These are phyloP conservation scores for Stenolophus ochropezus DNA, from an alignment of 2,888 invertebrate genomes.

Conservation along the genomic window DNA sequence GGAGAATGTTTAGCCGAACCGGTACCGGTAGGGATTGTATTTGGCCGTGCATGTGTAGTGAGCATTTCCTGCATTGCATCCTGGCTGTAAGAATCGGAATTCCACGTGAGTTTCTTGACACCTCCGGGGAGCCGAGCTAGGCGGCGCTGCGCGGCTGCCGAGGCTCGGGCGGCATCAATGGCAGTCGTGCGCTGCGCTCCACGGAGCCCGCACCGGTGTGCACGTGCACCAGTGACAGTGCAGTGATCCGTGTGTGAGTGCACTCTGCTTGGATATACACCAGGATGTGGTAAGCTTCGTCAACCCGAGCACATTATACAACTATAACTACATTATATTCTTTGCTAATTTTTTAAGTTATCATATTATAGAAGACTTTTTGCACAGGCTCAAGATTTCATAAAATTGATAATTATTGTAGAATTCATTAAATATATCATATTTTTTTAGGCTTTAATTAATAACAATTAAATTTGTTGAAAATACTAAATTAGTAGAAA, in stretches of 20 bases:
- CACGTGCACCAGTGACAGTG: background rate
- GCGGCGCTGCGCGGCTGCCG: conserved; percentile 15
- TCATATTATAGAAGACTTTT: no score
- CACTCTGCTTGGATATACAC: background rate
- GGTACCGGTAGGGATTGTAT: no score
- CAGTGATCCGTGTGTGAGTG: conserved; percentile 3
- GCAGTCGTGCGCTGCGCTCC: conserved; percentile 14
- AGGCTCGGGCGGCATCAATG: conserved; percentile 13
- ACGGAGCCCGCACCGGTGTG: background rate
- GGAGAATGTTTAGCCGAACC: no score
- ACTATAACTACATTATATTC: no score
- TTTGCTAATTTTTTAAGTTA: no score
- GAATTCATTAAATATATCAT: no score
- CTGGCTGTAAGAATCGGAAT: conserved; percentile 49
- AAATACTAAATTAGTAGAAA: no score
- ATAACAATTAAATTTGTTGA: no score
- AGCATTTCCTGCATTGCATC: conserved; percentile 24
- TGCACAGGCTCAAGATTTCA: no score
- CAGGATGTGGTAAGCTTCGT: background rate
- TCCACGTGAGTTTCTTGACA: conserved; percentile 58
- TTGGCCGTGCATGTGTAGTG: background rate
- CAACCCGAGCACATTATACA: background rate
- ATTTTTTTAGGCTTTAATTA: no score
- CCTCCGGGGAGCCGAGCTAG: conserved; percentile 27
- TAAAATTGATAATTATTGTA: no score